phyloP scores from a whole-genome alignment of 2,888 invertebrate genomes.

The Drosophila prolongata region DNA sequence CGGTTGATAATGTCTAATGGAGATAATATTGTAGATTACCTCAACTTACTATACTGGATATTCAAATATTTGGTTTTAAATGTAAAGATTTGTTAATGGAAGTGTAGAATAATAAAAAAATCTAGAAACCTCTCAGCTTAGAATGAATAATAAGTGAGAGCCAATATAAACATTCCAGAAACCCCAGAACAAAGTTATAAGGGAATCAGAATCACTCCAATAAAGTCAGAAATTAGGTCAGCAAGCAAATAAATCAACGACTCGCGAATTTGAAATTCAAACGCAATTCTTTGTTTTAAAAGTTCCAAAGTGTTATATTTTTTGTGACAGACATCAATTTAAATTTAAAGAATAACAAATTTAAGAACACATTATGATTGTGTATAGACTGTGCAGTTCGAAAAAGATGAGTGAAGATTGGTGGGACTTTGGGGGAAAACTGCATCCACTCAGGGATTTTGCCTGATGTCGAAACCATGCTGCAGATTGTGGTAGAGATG shows the following conservation, averaged over 20 bases:
- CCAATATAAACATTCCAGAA: neutral
- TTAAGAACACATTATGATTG: slow-evolving; percentile 8
- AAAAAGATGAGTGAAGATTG: neutral
- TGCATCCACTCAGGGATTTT: slow-evolving; percentile 25
- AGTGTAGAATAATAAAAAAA: too few species aligned
- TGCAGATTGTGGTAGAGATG: slow-evolving; percentile 73
- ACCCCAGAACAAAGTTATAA: neutral
- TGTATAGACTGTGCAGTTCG: neutral
- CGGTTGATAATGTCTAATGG: too few species aligned
- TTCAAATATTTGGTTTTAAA: too few species aligned
- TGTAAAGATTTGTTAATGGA: too few species aligned
- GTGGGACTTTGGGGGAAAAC: neutral
- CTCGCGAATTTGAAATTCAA: neutral
- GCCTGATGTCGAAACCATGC: slow-evolving; percentile 62
- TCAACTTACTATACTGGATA: too few species aligned
- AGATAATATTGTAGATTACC: too few species aligned
- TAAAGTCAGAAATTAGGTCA: neutral
- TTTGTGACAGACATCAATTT: slow-evolving; percentile 5
- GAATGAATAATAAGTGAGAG: too few species aligned
- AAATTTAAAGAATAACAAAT: slow-evolving; percentile 27
- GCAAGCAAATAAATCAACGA: neutral
- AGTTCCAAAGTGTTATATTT: neutral
- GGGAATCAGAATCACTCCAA: neutral
- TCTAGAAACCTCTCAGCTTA: too few species aligned
- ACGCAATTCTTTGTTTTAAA: neutral